These are phyloP conservation scores for Cotesia glomerata DNA, from an alignment of 1,140 invertebrate genomes.

Conservation along the genomic window DNA sequence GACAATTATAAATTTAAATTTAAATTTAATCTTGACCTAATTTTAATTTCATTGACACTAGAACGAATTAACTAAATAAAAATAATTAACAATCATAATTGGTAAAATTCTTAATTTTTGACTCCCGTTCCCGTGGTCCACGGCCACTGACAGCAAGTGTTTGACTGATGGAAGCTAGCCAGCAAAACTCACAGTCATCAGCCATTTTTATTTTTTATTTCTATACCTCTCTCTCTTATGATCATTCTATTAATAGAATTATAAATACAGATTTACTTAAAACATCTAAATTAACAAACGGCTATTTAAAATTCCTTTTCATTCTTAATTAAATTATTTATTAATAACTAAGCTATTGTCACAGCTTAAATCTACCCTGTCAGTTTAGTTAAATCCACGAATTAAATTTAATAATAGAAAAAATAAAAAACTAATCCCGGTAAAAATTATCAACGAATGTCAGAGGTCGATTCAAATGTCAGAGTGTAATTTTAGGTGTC, in stretches of 20 bases:
- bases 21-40: neutral
- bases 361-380: no score
- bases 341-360: no score
- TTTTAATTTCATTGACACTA: neutral
- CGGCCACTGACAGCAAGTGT: slow-evolving; percentile 52
- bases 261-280: slow-evolving; percentile 46
- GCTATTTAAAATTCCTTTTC: slow-evolving; percentile 28
- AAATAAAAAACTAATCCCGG: no score
- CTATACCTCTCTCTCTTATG: slow-evolving; percentile 31
- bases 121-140: slow-evolving; percentile 29
- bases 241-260: slow-evolving; percentile 55
- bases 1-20: neutral
- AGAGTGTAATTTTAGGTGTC: slow-evolving; percentile 52
- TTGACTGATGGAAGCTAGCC: slow-evolving; percentile 54
- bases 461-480: slow-evolving; percentile 48
- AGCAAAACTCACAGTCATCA: slow-evolving; percentile 46
- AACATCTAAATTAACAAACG: slow-evolving; percentile 38
- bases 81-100: neutral
- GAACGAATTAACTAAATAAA: neutral
- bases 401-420: no score
- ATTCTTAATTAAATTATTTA: neutral
- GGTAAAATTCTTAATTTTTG: neutral
- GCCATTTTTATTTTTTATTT: slow-evolving; percentile 48
- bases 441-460: slow-evolving; percentile 43
- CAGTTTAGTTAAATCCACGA: no score